Evolutionary conservation across 1,140 invertebrate species (phyloP).

Genomic region (Bilobella aurantiaca): DNA sequence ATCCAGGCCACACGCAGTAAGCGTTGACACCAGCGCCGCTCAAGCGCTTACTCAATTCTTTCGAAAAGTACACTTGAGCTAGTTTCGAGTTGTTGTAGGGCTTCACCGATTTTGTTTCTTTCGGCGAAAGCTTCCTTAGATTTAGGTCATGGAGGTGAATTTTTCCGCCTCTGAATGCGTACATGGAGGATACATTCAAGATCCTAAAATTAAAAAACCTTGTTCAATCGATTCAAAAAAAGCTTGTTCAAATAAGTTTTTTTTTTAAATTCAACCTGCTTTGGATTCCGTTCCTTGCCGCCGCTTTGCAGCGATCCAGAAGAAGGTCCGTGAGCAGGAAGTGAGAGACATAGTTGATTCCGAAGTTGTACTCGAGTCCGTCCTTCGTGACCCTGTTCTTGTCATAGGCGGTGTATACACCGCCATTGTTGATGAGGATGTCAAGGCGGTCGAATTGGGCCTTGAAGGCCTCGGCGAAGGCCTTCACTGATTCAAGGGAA

Average conservation of each 20-base stretch:
- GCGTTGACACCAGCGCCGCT: constrained; percentile 40
- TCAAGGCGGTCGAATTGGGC: neutral
- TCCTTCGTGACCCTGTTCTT: neutral
- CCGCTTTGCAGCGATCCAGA: constrained; percentile 36
- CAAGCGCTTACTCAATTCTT: constrained; percentile 36
- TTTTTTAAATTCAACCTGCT: too few relatives aligned
- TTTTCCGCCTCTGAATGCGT: constrained; percentile 39
- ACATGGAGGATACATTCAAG: constrained; percentile 20
- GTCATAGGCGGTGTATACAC: constrained; percentile 12
- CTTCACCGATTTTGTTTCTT: constrained; percentile 21
- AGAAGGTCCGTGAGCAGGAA: constrained; percentile 9
- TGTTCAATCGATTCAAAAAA: neutral
- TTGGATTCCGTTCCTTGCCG: constrained; percentile 22
- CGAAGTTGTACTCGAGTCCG: constrained; percentile 13
- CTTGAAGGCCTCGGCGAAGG: neutral
- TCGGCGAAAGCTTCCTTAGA: neutral
- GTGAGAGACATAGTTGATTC: constrained; percentile 12
- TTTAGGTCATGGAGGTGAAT: constrained; percentile 41
- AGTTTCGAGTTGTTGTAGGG: constrained; percentile 42
- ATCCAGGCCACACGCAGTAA: constrained; percentile 45
- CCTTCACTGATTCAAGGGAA: neutral
- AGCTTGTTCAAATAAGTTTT: too few relatives aligned
- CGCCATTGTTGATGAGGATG: constrained; percentile 40
- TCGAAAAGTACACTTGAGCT: constrained; percentile 38
- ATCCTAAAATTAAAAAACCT: constrained; percentile 1